Percentiles rank a stretch among this genome's conserved stretches.
phyloP scores from a whole-genome alignment of 2,888 invertebrate genomes.

The Pediacus dermestoides region DNA sequence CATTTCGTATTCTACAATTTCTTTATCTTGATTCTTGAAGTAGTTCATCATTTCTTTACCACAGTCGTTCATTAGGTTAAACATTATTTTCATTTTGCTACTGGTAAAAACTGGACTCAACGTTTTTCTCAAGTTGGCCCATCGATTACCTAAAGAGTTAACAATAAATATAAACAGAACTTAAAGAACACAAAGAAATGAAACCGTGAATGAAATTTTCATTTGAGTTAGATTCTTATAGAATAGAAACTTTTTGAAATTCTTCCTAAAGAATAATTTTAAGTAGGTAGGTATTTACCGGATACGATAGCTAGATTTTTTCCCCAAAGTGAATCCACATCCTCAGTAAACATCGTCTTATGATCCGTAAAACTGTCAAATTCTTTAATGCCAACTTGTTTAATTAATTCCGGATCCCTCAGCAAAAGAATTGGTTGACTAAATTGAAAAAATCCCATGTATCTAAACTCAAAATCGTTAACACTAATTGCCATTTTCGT shows the following conservation, averaged over 20 bases:
- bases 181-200: no score
- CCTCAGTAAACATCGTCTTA: conserved; percentile 28
- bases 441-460: conserved; percentile 30
- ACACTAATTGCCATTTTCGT: no score
- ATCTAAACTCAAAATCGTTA: no score
- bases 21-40: conserved; percentile 23
- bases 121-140: conserved; percentile 47
- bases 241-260: no score
- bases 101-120: conserved; percentile 45
- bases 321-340: conserved; percentile 51
- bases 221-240: no score
- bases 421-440: conserved; percentile 50
- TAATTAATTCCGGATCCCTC: conserved; percentile 56
- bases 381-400: conserved; percentile 55
- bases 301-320: conserved; percentile 37
- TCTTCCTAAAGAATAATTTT: no score
- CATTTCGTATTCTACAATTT: conserved; percentile 16
- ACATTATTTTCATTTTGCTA: conserved; percentile 41
- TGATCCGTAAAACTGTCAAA: conserved; percentile 57
- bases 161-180: no score
- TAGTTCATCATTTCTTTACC: conserved; percentile 27
- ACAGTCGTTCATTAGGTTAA: conserved; percentile 32
- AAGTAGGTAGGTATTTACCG: conserved; percentile 19
- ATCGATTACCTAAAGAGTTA: conserved; percentile 32
- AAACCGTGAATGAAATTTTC: no score